These are phyloP conservation scores for Cryptoprocta ferox DNA, from an alignment of 2,797 vertebrate genomes.

Conservation along the genomic window DNA sequence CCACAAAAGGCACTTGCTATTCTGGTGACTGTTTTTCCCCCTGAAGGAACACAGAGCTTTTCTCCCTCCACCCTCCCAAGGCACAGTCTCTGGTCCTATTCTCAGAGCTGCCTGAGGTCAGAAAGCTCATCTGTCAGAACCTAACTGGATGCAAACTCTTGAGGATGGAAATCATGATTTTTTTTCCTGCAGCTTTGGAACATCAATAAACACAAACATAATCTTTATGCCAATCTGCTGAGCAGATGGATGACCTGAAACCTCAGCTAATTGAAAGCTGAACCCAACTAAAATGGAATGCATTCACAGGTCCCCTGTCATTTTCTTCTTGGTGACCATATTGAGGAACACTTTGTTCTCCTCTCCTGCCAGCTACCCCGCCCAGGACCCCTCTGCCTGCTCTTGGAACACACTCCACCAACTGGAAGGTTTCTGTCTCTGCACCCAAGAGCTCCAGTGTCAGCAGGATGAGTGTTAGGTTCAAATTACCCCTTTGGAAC, in stretches of 20 bases:
- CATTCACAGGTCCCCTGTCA: not conserved
- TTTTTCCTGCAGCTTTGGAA: not conserved
- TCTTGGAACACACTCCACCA: not conserved
- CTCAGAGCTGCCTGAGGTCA: not conserved
- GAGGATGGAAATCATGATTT: not conserved
- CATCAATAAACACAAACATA: not conserved
- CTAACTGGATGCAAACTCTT: not conserved
- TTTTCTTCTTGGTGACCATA: not conserved
- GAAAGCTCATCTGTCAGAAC: not conserved
- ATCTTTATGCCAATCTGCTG: not conserved
- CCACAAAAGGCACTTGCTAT: rapidly evolving
- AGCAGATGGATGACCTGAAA: not conserved
- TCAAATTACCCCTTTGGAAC: not conserved
- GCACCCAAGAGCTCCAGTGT: not conserved
- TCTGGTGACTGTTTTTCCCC: not conserved
- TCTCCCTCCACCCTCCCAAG: rapidly evolving
- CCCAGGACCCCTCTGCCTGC: not conserved
- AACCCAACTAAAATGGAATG: not conserved
- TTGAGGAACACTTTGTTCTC: not conserved
- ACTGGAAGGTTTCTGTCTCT: not conserved
- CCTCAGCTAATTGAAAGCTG: not conserved
- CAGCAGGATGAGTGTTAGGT: not conserved
- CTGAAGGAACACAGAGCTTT: not conserved
- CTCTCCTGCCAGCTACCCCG: not conserved
- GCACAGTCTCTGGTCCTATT: not conserved